Percentiles rank a stretch among this genome's conserved stretches.
phyloP scores from a whole-genome alignment of 2,797 vertebrate genomes.

The Sebastes cheni region DNA sequence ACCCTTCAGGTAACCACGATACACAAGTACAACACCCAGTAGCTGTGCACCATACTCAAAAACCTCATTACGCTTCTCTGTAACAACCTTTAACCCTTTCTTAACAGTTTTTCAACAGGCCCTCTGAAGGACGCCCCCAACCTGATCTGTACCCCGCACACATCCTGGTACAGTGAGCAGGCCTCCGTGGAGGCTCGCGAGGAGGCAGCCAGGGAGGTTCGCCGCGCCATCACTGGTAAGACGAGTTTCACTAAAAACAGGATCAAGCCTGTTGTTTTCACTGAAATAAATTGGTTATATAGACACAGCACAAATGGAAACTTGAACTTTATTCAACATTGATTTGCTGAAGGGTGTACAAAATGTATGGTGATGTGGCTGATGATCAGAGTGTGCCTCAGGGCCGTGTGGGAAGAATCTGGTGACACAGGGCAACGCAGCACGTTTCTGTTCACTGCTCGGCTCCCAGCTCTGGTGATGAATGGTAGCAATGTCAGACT shows the following conservation, averaged over 20 bases:
- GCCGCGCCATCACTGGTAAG: constrained; percentile 90
- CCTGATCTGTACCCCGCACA: constrained; percentile 91
- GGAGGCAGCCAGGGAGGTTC: constrained; percentile 90
- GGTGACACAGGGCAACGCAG: too few relatives aligned
- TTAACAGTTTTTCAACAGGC: constrained; percentile 87
- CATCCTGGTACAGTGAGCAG: constrained; percentile 93
- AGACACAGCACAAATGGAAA: neutral
- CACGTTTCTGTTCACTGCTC: too few relatives aligned
- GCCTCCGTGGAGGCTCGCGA: constrained; percentile 91
- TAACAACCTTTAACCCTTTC: neutral
- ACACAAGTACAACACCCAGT: neutral
- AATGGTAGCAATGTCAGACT: too few relatives aligned
- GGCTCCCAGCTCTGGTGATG: too few relatives aligned
- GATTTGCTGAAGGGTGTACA: neutral
- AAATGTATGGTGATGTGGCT: neutral
- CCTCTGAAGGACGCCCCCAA: constrained; percentile 91
- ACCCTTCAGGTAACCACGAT: constrained; percentile 85
- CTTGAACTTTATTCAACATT: neutral
- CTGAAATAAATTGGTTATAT: neutral
- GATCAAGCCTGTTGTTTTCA: neutral
- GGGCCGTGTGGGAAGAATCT: too few relatives aligned
- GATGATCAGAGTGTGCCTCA: neutral
- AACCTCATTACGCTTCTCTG: neutral
- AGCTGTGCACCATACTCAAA: neutral
- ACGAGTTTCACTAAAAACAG: neutral